Percentiles rank a stretch among this genome's conserved stretches.
Conservation (phyloP, 2,888 invertebrate genomes). For the Drosophila nigricruria region DNA sequence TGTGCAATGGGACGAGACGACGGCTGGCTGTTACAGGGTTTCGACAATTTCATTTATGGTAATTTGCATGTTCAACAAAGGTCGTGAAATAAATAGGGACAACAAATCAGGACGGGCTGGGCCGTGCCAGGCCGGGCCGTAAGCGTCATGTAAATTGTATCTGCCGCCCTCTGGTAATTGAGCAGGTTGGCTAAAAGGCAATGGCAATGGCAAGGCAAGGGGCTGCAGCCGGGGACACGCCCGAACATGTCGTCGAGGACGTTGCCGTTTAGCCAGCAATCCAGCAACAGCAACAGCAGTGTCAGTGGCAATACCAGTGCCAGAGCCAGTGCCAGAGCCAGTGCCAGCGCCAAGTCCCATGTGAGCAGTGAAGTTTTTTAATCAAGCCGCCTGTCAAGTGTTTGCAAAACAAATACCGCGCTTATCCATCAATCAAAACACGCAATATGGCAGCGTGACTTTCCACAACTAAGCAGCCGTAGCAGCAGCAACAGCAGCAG, state of each 20-base stretch:
- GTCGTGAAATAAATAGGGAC: slow-evolving; percentile 76
- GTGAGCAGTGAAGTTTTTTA: slow-evolving; percentile 85
- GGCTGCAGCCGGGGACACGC: slow-evolving; percentile 56
- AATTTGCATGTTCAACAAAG: slow-evolving; percentile 83
- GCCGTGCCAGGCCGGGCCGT: slow-evolving; percentile 27
- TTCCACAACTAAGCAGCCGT: slow-evolving; percentile 48
- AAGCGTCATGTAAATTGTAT: slow-evolving; percentile 69
- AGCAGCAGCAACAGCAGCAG: slow-evolving; percentile 32
- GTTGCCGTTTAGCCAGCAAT: slow-evolving; percentile 29
- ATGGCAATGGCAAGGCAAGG: background rate
- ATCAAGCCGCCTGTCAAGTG: slow-evolving; percentile 85
- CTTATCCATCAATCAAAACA: slow-evolving; percentile 83
- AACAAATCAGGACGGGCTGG: slow-evolving; percentile 70
- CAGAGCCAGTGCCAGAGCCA: background rate
- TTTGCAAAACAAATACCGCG: slow-evolving; percentile 79
- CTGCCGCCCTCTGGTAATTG: slow-evolving; percentile 70
- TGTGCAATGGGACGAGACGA: slow-evolving; percentile 28
- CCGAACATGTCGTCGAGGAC: slow-evolving; percentile 68
- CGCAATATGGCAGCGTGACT: slow-evolving; percentile 70
- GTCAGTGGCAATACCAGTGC: slow-evolving; percentile 1
- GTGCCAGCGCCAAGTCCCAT: slow-evolving; percentile 76
- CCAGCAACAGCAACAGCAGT: slow-evolving; percentile 7
- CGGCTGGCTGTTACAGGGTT: slow-evolving; percentile 30
- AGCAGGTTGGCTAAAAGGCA: slow-evolving; percentile 33
- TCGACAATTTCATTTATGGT: slow-evolving; percentile 80